A percentile compares a stretch with the other conserved stretches of the same genome.
Evolutionary conservation across 2,797 vertebrate species (phyloP).

Genomic region (Danio jaintianensis): DNA sequence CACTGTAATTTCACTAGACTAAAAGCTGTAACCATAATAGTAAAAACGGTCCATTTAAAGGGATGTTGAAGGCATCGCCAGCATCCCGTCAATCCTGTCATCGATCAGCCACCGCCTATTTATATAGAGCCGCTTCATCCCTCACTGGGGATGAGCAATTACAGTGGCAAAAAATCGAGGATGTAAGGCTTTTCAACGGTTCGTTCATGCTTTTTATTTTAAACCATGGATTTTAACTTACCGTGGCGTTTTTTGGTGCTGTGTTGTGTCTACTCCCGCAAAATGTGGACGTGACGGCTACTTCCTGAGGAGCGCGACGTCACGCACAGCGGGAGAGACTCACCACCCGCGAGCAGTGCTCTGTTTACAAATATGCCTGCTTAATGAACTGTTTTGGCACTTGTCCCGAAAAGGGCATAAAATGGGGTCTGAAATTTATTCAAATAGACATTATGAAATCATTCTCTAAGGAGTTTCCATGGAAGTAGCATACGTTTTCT

Average conservation of each 20-base stretch:
- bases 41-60: background rate
- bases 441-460: background rate
- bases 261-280: conserved; percentile 26
- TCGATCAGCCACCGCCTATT: conserved; percentile 44
- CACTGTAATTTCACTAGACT: background rate
- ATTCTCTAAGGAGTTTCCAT: no score
- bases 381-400: background rate
- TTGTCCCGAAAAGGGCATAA: no score
- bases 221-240: conserved; percentile 46
- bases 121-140: background rate
- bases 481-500: no score
- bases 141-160: background rate
- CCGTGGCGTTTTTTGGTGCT: conserved; percentile 20
- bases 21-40: background rate
- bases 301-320: conserved; percentile 53
- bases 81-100: background rate
- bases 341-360: no score
- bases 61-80: background rate
- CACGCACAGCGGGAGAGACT: background rate
- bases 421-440: background rate
- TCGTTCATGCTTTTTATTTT: conserved; percentile 26
- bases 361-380: background rate
- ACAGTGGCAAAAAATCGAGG: conserved; percentile 25
- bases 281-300: conserved; percentile 37
- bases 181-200: conserved; percentile 61